These are phyloP conservation scores for Mimas tiliae DNA, from an alignment of 2,888 invertebrate species.

Conservation along the genomic window DNA sequence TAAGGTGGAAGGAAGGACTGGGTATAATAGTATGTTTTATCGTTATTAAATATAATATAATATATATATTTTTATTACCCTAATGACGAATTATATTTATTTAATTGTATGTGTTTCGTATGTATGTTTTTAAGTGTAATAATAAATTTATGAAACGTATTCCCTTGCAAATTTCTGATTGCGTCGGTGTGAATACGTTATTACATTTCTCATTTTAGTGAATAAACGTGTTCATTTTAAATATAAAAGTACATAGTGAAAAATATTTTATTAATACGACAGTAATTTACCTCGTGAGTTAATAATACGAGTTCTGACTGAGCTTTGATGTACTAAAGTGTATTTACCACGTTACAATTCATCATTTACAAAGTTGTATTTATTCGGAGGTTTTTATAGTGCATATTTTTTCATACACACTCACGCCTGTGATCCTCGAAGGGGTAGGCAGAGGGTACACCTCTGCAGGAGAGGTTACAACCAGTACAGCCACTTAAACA, in stretches of 20 bases:
- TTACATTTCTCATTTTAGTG: slow-evolving; percentile 17
- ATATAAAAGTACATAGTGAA: background rate
- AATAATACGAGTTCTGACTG: background rate
- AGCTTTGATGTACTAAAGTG: too few relatives aligned
- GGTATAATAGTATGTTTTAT: too few relatives aligned
- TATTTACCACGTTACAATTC: background rate
- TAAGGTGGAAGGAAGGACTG: too few relatives aligned
- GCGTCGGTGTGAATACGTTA: slow-evolving; percentile 14
- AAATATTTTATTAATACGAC: slow-evolving; percentile 7
- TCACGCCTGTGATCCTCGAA: too few relatives aligned
- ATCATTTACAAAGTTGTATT: background rate
- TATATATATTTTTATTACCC: too few relatives aligned
- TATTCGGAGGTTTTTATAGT: background rate
- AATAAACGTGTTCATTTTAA: slow-evolving; percentile 5
- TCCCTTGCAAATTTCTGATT: slow-evolving; percentile 11
- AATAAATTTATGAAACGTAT: background rate
- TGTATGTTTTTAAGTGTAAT: too few relatives aligned
- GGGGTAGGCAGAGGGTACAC: background rate
- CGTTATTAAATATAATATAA: too few relatives aligned
- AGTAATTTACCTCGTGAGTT: background rate
- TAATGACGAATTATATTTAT: too few relatives aligned
- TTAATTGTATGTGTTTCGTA: too few relatives aligned
- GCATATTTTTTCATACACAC: background rate
- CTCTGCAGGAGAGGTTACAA: background rate
- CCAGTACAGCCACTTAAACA: too few relatives aligned